phyloP scores from a whole-genome alignment of 2,113 vertebrate genomes.

The Sminthopsis crassicaudata region DNA sequence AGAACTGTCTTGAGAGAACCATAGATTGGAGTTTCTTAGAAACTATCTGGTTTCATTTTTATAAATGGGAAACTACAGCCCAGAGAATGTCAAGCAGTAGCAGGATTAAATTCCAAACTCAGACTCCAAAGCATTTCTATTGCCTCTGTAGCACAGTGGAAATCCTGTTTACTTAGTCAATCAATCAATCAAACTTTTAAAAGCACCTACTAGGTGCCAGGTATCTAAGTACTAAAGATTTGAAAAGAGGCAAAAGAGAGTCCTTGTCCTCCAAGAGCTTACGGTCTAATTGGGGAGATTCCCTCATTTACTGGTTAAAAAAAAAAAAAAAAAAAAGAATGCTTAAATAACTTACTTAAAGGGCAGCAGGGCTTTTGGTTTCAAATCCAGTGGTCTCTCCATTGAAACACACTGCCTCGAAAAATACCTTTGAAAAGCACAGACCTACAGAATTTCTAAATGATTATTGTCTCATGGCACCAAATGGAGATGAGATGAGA shows the following conservation, averaged over 20 bases:
- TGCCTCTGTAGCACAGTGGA: background rate
- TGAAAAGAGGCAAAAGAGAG: background rate
- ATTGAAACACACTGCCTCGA: background rate
- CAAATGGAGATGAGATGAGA: conserved; percentile 26
- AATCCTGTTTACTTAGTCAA: background rate
- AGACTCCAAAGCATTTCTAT: background rate
- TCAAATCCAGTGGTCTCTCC: background rate
- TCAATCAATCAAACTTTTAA: background rate
- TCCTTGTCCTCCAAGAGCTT: background rate
- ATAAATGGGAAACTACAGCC: background rate
- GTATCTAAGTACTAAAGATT: background rate
- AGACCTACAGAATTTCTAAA: background rate
- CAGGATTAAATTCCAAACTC: background rate
- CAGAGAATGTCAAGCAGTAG: background rate
- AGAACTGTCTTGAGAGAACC: background rate
- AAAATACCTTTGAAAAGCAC: background rate
- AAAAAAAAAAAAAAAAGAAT: background rate
- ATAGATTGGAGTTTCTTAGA: background rate
- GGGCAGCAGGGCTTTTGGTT: background rate
- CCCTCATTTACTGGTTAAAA: background rate
- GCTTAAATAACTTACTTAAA: background rate
- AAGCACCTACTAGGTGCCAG: background rate
- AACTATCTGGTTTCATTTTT: background rate
- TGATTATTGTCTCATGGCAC: conserved; percentile 6
- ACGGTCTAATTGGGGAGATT: background rate